Evolutionary conservation across 2,113 vertebrate species (phyloP), one percentile per base, ranked within the genome.

Genomic region (Nematolebias whitei): DNA sequence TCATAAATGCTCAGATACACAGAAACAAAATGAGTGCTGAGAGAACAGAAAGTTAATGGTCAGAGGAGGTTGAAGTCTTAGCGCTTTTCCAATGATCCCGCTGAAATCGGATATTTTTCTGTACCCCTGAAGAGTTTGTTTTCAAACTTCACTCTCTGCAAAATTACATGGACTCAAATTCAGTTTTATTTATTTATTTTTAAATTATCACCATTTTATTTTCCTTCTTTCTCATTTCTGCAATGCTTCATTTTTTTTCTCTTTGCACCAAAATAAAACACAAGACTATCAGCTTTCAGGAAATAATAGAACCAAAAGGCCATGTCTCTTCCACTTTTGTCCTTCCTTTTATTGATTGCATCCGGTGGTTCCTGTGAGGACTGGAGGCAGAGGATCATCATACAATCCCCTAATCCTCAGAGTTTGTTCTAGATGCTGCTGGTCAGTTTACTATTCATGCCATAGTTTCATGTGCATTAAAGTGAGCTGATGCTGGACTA

Each of bases 321-420:
- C 65, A 45, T 2, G 2, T 66, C 55, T 60, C 68, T 57, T 79
- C 81, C 63, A 40, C 5, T n/a, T 63, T 63, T 57, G 66, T 39
- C 71, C 79, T 77, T 84, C 63, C 71, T 78, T 63, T 68, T 85
- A 84, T 78, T 72, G 80, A 78, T 78, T 47, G 32, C 66, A 67
- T 44, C 22, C 47, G 38, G 74, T 73, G 38, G 51, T 61, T 76
- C 64, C 61, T 57, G 47, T 65, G 66, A 53, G 6, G 16, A 56
- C 38, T 61, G 39, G 48, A 71, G 79, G 59, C 15, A 39, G 59
- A 18, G 12, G 5, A 9, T 35, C 32, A 35, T 29, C 26, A 29
- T 43, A 22, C 39, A 24, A 53, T 61, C 38, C 75, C 67, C 32
- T 44, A 66, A 80, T 69, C 65, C 68, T 64, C 23, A 24, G 24